phyloP scores from a whole-genome alignment of 2,888 invertebrate species.

The Epinotia bilunana region DNA sequence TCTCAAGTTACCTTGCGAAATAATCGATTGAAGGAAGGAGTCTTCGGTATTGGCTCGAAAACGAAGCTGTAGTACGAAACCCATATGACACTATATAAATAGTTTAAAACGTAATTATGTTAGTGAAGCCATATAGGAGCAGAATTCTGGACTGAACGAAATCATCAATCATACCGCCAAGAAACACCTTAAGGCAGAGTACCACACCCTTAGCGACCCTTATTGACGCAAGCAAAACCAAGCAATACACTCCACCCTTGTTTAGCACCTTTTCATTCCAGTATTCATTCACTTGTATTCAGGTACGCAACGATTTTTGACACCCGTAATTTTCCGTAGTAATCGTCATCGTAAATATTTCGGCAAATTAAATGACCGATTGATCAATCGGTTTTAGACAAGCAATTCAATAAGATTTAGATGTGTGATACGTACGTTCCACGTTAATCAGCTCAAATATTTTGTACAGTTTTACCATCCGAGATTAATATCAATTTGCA shows the following conservation, averaged over 20 bases:
- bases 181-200: conserved; percentile 52
- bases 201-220: conserved; percentile 72
- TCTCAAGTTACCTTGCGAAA: conserved; percentile 38
- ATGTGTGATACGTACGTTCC: neutral
- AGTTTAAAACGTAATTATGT: neutral
- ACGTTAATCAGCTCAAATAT: conserved; percentile 4
- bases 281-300: conserved; percentile 51
- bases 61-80: conserved; percentile 11
- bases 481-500: neutral
- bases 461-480: neutral
- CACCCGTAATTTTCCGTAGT: conserved; percentile 13
- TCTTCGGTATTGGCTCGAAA: conserved; percentile 22
- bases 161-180: conserved; percentile 56
- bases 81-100: neutral
- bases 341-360: conserved; percentile 42
- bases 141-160: conserved; percentile 1
- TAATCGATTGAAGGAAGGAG: conserved; percentile 35
- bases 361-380: neutral
- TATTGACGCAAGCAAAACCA: conserved; percentile 72
- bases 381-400: neutral
- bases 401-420: neutral
- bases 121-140: conserved; percentile 4
- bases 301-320: neutral
- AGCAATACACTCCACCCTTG: conserved; percentile 71
- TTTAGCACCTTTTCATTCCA: conserved; percentile 73